Base-by-base conservation (phyloP, 92 coral and sea anemone species). In the Porites lobata region DNA sequence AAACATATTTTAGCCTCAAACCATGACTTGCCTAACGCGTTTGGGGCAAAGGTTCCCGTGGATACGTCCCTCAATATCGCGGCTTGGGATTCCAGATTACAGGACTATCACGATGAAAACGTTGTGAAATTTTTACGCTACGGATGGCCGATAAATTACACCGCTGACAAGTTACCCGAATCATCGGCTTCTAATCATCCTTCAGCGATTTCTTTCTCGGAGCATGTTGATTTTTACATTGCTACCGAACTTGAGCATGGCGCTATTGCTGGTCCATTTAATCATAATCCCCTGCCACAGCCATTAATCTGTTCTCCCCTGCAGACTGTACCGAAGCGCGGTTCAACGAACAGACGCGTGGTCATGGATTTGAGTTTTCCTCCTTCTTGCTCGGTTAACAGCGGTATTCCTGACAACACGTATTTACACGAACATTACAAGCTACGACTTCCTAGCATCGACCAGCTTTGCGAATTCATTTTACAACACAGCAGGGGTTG, bases 311-410 rank as follows among this genome's bases (percentile, higher is more conserved):
- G n/a, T n/a, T n/a, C n/a, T n/a, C n/a, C n/a, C n/a, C 88, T 83
- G 53, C 79, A 83, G 20, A 72, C 79, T 13, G 87, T 83, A 24
- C 86, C 78, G 20, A 82, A 82, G 11, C 43, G 86, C 12, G 86
- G 86, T 2, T 82, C 86, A 8, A 26, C 79, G 26, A 69, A 83
- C 26, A 67, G 85, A 4, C 77, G 85, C 21, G 87, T 83, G 9
- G 86, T 82, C 13, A 82, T 82, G 86, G 86, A 82, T 54, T 69
- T 82, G 32, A 84, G 88, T 58, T 85, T 74, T 52, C 88, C 88
- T 0, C 43, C 57, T 11, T 68, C 63, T 19, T 50, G 11, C 14
- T 85, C 88, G 26, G 88, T 85, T 6, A 74, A 75, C 17, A 61
- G 64, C 65, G 88, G 80, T 9, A 72, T 84, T 26, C 80, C 88